Evolutionary conservation across 1,140 invertebrate species (phyloP).

Genomic region (Zophobas morio): DNA sequence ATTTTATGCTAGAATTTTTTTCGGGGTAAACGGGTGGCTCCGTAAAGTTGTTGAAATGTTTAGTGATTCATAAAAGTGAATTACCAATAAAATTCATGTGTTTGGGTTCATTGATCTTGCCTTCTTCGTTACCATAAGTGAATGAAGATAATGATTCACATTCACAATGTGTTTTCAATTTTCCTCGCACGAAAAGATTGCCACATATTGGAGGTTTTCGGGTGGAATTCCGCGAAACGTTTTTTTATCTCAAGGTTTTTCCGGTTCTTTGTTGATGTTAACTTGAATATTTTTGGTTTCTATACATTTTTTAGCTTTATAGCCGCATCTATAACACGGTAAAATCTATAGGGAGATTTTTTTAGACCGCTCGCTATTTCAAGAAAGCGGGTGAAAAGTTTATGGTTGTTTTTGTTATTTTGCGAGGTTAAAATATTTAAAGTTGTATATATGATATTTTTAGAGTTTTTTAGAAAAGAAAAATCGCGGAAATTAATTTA

Average conservation of each 20-base stretch:
- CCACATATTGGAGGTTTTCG: background rate
- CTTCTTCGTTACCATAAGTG: constrained; percentile 1
- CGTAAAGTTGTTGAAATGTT: constrained; percentile 5
- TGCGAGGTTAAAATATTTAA: too few relatives aligned
- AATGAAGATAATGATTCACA: constrained; percentile 5
- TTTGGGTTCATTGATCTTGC: constrained; percentile 14
- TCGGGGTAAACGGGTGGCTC: background rate
- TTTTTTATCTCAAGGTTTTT: background rate
- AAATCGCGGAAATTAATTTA: too few relatives aligned
- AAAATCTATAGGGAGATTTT: too few relatives aligned
- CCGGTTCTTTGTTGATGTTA: background rate
- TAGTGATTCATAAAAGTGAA: constrained; percentile 11
- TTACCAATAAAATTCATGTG: constrained; percentile 18
- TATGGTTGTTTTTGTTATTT: too few relatives aligned
- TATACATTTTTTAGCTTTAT: background rate
- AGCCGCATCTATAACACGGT: too few relatives aligned
- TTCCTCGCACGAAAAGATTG: background rate
- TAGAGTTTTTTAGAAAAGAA: too few relatives aligned
- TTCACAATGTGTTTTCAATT: constrained; percentile 1
- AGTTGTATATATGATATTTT: too few relatives aligned
- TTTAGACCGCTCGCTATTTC: too few relatives aligned
- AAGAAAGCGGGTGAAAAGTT: too few relatives aligned
- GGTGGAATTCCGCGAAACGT: background rate
- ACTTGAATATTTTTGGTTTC: background rate
- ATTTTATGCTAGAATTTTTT: constrained; percentile 2